Evolutionary conservation across 1,140 invertebrate genomes (phyloP), one percentile per base, ranked within the genome.

Genomic region (Glossosoma conforme): DNA sequence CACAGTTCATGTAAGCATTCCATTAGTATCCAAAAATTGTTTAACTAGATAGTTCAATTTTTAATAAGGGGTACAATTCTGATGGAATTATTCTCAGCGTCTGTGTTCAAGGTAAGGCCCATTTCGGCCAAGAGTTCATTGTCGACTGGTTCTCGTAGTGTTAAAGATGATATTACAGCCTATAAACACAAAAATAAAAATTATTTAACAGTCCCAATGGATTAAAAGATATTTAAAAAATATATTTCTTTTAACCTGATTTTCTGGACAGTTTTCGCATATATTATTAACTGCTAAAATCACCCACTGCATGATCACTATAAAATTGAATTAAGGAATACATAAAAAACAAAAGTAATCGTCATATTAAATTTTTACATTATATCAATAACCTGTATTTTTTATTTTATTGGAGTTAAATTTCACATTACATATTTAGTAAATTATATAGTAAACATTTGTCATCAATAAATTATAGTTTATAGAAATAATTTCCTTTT

Each of bases 291-390:
- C 76, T 1, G 87, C 85, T 42, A 90, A 77, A 24, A 89, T 83
- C 2, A 80, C 77, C 86, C 87, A 89, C 64, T 91, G 87, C 60
- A 81, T 83, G 55, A 90, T 86, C 52, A 86, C 83, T 86, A 70
- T 41, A 32, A 40, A 20, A 52, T 22, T 58, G 37, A 25, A 44
- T 46, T 42, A 52, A 58, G 50, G 54, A 57, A 37, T 52, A 44
- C 8, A 47, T 15, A 3, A 13, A 14, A 52, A 40, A n/a, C 22
- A 30, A 47, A 22, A 30, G n/a, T 9, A 17, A 4, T 4, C 11
- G n/a, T 14, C n/a, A 10, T 22, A 13, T 17, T 2, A 35, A 2
- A 44, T 30, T 10, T 15, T 13, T 6, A 35, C 14, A 2, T 36
- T 15, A 36, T 36, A 9, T 36, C 11, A 36, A 36, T 14, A 36